Conservation (phyloP, 2,888 invertebrate genomes). For the Brenthis ino region DNA sequence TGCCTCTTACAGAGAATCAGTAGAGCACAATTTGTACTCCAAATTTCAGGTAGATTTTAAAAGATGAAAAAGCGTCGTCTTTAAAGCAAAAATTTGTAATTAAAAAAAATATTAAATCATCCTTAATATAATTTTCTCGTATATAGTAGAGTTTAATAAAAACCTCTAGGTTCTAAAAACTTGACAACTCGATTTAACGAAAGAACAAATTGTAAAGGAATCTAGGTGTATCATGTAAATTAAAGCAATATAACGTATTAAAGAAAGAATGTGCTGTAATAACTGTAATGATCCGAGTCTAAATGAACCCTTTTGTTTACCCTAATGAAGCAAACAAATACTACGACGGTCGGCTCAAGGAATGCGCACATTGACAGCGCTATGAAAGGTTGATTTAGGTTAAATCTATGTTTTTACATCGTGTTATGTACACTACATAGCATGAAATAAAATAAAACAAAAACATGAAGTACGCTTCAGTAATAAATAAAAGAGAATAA, state of each 20-base stretch:
- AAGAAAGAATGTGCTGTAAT: constrained; percentile 28
- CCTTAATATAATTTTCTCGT: too few relatives aligned
- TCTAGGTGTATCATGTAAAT: constrained; percentile 17
- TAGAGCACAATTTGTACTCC: too few relatives aligned
- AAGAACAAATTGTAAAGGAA: not conserved
- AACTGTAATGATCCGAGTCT: constrained; percentile 20
- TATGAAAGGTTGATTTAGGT: constrained; percentile 19
- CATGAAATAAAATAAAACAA: not conserved
- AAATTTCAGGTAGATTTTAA: too few relatives aligned
- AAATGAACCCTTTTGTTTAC: constrained; percentile 34
- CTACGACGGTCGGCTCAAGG: constrained; percentile 32
- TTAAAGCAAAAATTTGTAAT: too few relatives aligned
- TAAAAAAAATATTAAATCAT: too few relatives aligned
- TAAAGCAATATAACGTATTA: constrained; percentile 20
- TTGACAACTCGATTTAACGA: not conserved
- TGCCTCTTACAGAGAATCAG: too few relatives aligned
- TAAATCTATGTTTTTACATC: not conserved
- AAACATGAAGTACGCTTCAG: too few relatives aligned
- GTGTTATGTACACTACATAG: not conserved
- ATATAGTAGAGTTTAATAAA: too few relatives aligned
- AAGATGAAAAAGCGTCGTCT: too few relatives aligned
- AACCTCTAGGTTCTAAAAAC: too few relatives aligned
- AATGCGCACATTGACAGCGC: constrained; percentile 35
- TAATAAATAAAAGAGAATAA: too few relatives aligned
- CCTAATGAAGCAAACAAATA: constrained; percentile 26